These are phyloP conservation scores for Pelosia muscerda DNA, from an alignment of 2,888 invertebrate species.

Conservation along the genomic window DNA sequence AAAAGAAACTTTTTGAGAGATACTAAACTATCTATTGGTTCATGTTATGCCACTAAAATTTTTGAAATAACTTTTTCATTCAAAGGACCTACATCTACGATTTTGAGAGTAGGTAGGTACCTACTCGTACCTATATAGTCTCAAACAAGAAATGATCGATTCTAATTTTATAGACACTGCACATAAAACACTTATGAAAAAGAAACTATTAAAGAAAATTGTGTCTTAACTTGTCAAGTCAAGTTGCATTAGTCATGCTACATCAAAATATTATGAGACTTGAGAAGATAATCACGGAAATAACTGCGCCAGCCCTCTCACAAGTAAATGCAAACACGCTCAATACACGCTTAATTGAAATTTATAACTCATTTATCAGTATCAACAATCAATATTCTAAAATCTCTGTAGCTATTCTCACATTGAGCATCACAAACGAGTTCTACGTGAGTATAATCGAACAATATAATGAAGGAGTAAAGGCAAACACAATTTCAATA, in stretches of 20 bases:
- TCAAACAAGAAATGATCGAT: too few relatives aligned
- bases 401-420: constrained; percentile 82
- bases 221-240: constrained; percentile 62
- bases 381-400: constrained; percentile 87
- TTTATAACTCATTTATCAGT: constrained; percentile 86
- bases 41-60: not conserved
- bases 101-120: not conserved
- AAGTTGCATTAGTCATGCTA: constrained; percentile 65
- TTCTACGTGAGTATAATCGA: constrained; percentile 83
- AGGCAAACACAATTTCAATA: constrained; percentile 87
- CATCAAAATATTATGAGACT: constrained; percentile 59
- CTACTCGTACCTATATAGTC: too few relatives aligned
- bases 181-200: constrained; percentile 51
- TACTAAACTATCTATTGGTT: not conserved
- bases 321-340: constrained; percentile 68
- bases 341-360: constrained; percentile 85
- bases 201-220: constrained; percentile 68
- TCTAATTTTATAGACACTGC: not conserved
- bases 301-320: constrained; percentile 68
- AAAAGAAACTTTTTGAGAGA: too few relatives aligned
- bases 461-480: constrained; percentile 87
- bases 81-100: not conserved
- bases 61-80: not conserved
- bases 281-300: constrained; percentile 78
- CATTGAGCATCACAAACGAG: constrained; percentile 82